phyloP scores from a whole-genome alignment of 2,113 vertebrate species.

The Osmerus mordax region DNA sequence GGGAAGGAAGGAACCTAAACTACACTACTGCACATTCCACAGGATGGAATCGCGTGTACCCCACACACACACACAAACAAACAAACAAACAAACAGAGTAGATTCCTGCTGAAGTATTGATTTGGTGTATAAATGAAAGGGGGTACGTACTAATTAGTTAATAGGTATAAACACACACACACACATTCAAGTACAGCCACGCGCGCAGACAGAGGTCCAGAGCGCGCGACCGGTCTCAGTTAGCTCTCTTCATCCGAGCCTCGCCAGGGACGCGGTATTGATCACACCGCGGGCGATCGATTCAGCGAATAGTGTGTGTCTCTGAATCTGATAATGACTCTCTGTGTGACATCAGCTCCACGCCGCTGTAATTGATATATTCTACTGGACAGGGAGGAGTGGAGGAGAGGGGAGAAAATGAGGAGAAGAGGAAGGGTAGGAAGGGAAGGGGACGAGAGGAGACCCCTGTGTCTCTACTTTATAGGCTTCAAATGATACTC shows the following conservation, averaged over 20 bases:
- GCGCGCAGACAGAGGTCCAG: slow-evolving; percentile 38
- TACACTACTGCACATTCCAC: not conserved
- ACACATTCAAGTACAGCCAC: slow-evolving; percentile 18
- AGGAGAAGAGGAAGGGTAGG: not conserved
- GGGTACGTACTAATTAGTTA: not conserved
- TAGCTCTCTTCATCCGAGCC: slow-evolving; percentile 71
- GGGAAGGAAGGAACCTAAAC: slow-evolving; percentile 3
- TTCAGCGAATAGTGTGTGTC: slow-evolving; percentile 73
- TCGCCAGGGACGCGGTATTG: slow-evolving; percentile 70
- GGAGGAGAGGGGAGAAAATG: not conserved
- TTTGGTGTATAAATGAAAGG: not conserved
- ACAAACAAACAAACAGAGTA: slow-evolving; percentile 14
- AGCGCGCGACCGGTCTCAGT: slow-evolving; percentile 44
- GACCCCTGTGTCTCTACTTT: too few relatives aligned
- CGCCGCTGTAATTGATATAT: slow-evolving; percentile 75
- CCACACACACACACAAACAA: slow-evolving; percentile 14
- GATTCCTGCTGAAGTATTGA: not conserved
- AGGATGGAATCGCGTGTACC: slow-evolving; percentile 22
- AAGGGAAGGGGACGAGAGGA: not conserved
- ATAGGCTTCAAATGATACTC: not conserved
- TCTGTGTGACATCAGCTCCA: slow-evolving; percentile 71
- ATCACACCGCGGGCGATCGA: slow-evolving; percentile 77
- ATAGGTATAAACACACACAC: slow-evolving; percentile 8
- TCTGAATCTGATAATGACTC: slow-evolving; percentile 82
- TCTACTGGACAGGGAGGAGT: slow-evolving; percentile 47